Base-by-base conservation (phyloP, 2,888 invertebrate species). In the Nomada hirtipes region DNA sequence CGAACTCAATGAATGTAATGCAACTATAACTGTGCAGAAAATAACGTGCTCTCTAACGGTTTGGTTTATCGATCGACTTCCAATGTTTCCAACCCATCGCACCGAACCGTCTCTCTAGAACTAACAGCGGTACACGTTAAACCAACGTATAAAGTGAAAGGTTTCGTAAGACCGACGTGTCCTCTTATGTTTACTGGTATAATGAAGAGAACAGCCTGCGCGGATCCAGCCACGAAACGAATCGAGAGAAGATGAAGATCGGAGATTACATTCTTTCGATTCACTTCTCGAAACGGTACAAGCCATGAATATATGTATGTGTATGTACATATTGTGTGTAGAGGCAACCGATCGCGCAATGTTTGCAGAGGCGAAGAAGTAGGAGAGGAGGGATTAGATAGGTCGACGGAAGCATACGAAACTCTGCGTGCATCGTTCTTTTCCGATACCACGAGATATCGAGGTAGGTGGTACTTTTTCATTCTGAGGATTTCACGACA, bases 261-360 rank as follows among this genome's bases (percentile, higher is more conserved):
- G 60, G 55, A 71, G 79, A 76, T 76, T 71, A 76, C 71, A 70
- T 79, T 76, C 79, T 79, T 79, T 71, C 79, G 76, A 71, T 71
- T 79, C 55, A 57, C 50, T 72, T 72, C 77, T 77, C 42, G 67
- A 71, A 80, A 80, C 72, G 76, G 79, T 76, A 55, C 36, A 63
- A 36, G 61, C 47, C 61, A 67, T 52, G 61, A 71, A 67, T 70
- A 26, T 71, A 65, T 72, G 47, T 44, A 57, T 52, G 61, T 65
- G 61, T 70, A 26, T 71, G 65, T 72, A 36, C 26, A 57, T 20
- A 61, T 53, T 26, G 52, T n/a, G 15, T 78, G 61, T 53, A 59
- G 47, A 15, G 15, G 47, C 36, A 47, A n/a, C 44, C 36, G 55
- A 52, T 20, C 63, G 11, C 29, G 44, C 29, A 36, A 47, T 50